These are phyloP conservation scores for Cenopis cana DNA, from an alignment of 2,888 invertebrate genomes.

Conservation along the genomic window DNA sequence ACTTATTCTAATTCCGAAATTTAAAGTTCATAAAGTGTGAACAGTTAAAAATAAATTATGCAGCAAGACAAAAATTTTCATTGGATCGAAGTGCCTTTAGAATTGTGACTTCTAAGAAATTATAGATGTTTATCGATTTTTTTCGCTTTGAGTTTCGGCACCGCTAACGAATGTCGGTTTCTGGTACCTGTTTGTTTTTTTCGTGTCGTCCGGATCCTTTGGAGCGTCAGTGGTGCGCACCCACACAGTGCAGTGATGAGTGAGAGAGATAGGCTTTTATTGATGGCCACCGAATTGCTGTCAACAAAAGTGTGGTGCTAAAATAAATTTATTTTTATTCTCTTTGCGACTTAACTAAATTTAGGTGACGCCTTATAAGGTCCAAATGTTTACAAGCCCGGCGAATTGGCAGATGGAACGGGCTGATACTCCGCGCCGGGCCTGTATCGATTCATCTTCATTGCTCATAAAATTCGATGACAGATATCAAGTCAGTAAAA, in stretches of 20 bases:
- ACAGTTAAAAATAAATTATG: conserved; percentile 76
- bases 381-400: conserved; percentile 39
- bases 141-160: conserved; percentile 74
- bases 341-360: conserved; percentile 31
- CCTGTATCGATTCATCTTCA: conserved; percentile 52
- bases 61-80: conserved; percentile 69
- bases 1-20: conserved; percentile 68
- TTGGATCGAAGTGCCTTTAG: conserved; percentile 60
- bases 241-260: conserved; percentile 66
- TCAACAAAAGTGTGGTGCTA: conserved; percentile 68
- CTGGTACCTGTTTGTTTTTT: conserved; percentile 76
- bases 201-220: conserved; percentile 56
- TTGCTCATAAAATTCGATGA: conserved; percentile 50
- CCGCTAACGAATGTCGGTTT: conserved; percentile 77
- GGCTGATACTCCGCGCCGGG: conserved; percentile 43
- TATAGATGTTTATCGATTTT: conserved; percentile 74
- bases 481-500: conserved; percentile 48
- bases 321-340: conserved; percentile 49
- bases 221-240: conserved; percentile 60
- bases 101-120: conserved; percentile 76
- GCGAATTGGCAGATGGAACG: conserved; percentile 49
- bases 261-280: conserved; percentile 73
- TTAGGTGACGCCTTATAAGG: conserved; percentile 40
- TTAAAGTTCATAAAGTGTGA: conserved; percentile 73
- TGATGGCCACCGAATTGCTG: conserved; percentile 76